Conservation (phyloP, 1,140 invertebrate species). For the Eciton burchellii region DNA sequence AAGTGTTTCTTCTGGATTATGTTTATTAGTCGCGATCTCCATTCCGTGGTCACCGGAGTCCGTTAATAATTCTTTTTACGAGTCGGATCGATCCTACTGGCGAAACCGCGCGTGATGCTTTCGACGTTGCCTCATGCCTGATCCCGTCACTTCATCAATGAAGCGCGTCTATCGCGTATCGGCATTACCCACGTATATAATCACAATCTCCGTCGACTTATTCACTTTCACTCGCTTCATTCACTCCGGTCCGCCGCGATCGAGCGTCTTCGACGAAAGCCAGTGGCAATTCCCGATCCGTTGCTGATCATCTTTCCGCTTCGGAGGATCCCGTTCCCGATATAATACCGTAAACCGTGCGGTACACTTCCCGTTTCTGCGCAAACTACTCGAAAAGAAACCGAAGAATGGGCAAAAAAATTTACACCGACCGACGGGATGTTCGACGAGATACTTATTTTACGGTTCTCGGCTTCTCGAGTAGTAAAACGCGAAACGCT, state of each 20-base stretch:
- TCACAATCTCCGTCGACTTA: conserved; percentile 58
- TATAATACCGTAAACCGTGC: conserved; percentile 16
- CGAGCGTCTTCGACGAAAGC: conserved; percentile 48
- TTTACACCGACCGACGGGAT: neutral
- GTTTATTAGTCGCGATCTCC: conserved; percentile 12
- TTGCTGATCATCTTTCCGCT: conserved; percentile 46
- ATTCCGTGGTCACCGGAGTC: conserved; percentile 20
- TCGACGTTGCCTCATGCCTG: conserved; percentile 50
- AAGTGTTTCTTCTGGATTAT: neutral
- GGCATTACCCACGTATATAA: conserved; percentile 59
- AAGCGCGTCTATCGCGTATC: conserved; percentile 60
- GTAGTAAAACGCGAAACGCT: neutral
- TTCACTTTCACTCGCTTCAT: conserved; percentile 62
- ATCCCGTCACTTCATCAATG: conserved; percentile 60
- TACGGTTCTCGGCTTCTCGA: neutral
- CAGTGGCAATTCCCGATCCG: conserved; percentile 42
- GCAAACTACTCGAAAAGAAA: conserved; percentile 6
- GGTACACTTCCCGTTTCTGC: conserved; percentile 16
- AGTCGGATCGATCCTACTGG: conserved; percentile 17
- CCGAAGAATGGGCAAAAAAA: neutral
- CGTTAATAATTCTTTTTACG: conserved; percentile 44
- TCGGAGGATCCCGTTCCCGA: conserved; percentile 16
- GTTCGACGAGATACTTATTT: conserved; percentile 14
- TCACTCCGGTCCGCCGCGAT: conserved; percentile 39
- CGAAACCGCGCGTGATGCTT: conserved; percentile 23